Evolutionary conservation across 2,113 vertebrate species (phyloP), one percentile per base, ranked within the genome.

Genomic region (Menura novaehollandiae): DNA sequence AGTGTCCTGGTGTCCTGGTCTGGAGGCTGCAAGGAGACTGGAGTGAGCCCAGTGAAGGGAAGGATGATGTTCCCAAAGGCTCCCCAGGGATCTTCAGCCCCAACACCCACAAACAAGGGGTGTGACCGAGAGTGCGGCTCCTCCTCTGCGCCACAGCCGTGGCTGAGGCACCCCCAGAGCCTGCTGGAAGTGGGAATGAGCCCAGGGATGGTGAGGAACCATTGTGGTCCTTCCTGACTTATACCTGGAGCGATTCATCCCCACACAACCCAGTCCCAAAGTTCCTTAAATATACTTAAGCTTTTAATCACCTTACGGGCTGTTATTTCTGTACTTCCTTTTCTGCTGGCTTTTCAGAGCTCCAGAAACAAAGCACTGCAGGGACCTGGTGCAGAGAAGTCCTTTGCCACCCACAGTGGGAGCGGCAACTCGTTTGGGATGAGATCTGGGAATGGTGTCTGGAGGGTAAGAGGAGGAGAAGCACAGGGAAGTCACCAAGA

Each of bases 231-330:
- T 72, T 82, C 52, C 16, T 17, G 15, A 0, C 18, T 4, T 3
- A 15, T 1, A 51, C 16, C 41, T 3, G 0, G n/a, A 56, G 43
- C 0, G 0, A 56, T 46, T 49, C 24, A 26, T 10, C 32, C n/a
- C 62, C 33, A 15, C 32, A 13, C 23, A 33, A 46, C 44, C 44
- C 37, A 4, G 21, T 26, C 52, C 55, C 63, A 55, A 76, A 85
- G 37, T 28, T 93, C 79, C 68, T 88, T 52, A 68, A 74, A 71
- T 69, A 12, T 7, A 7, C 26, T 22, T 59, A 13, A 81, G 79
- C 6, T 89, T 91, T 93, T 47, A 85, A 93, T 88, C 93, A 63
- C 68, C 66, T 77, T 33, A 7, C 1, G 4, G 58, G 15, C 35
- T 75, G 37, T 69, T 93, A 33, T 66, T 95, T 94, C 43, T 89